phyloP scores from a whole-genome alignment of 1,140 invertebrate genomes.

The Stegodyphus mimosarum region DNA sequence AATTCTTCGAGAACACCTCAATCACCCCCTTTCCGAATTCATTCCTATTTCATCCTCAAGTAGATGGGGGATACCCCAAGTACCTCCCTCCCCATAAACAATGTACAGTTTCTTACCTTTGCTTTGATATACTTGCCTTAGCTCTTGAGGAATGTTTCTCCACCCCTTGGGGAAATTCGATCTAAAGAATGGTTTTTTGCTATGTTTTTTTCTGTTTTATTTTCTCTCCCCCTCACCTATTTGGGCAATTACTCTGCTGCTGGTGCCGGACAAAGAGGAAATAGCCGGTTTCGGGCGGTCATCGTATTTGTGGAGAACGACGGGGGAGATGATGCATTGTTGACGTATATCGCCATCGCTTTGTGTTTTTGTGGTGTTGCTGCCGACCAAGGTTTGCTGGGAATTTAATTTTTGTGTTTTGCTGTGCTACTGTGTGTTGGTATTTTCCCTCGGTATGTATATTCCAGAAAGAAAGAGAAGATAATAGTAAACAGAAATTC shows the following conservation, averaged over 20 bases:
- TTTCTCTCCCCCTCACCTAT: background rate
- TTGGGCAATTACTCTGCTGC: slow-evolving; percentile 15
- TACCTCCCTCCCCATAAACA: background rate
- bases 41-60: background rate
- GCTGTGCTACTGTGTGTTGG: too few species aligned
- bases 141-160: background rate
- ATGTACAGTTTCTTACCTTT: background rate
- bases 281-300: background rate
- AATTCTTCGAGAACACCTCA: slow-evolving; percentile 35
- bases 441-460: too few species aligned
- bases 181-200: background rate
- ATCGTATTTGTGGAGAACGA: background rate
- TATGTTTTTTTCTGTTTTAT: background rate
- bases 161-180: background rate
- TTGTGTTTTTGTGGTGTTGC: too few species aligned
- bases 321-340: too few species aligned
- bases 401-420: too few species aligned
- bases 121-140: slow-evolving; percentile 24
- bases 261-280: slow-evolving; percentile 12
- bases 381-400: too few species aligned
- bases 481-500: too few species aligned
- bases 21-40: slow-evolving; percentile 10
- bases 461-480: too few species aligned
- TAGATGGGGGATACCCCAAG: slow-evolving; percentile 4
- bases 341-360: too few species aligned